Evolutionary conservation across 1,140 invertebrate species (phyloP), one percentile per base, ranked within the genome.

Genomic region (Idris sp.): DNA sequence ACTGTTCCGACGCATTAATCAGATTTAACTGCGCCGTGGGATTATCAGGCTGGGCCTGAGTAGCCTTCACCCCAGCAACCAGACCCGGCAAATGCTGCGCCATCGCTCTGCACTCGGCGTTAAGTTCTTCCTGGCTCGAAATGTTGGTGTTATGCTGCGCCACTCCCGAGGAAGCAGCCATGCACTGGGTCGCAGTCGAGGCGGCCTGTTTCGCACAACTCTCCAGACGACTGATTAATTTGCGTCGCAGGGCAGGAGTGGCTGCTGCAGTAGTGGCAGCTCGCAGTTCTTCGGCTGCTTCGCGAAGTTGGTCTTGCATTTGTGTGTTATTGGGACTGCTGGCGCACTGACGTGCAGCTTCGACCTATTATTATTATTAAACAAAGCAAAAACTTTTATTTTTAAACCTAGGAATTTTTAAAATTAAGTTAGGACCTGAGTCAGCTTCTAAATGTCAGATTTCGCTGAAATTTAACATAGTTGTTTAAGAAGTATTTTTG

Each of bases 261-360:
- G 93, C 92, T 7, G 95, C 94, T 2, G 91, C 91, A 44, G 93
- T 95, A 0, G 98, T 98, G 6, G 96, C 97, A 78, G 93, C 93
- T 46, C 96, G 88, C 0, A 99, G 86, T 76, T 98, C 94, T 82
- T 99, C 96, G 0, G 97, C 98, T 0, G 97, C 97, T 43, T 90
- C 90, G 16, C 93, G 90, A 0, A 99, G 83, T 4, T 92, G 92
- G 73, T 95, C 92, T 83, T 99, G 97, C 78, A 93, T 93, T 33
- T 91, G 89, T 0, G 92, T 90, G 75, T 98, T 96, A 81, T 93
- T 91, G 0, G 96, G 97, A 83, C 92, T 92, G 18, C 91, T 92
- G 8, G 96, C 95, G 87, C 96, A 97, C 4, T 94, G 91, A 64
- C 98, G 92, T 0, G 98, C 98, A 1, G 98, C 97, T 85, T 99